Percentiles rank a stretch among this genome's conserved stretches.
Evolutionary conservation across 2,113 vertebrate species (phyloP).

Genomic region (Thunnus maccoyii): DNA sequence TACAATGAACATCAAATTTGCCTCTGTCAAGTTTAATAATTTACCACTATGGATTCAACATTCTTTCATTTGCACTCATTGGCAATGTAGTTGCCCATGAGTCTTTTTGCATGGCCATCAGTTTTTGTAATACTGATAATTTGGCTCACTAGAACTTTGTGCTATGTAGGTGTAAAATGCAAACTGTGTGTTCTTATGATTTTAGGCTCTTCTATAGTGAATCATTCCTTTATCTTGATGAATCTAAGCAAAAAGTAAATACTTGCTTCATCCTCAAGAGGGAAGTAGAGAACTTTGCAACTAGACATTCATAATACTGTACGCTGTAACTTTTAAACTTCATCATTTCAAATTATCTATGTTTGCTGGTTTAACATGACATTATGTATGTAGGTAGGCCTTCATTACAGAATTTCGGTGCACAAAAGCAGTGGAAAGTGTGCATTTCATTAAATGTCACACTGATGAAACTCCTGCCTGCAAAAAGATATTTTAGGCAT

Average conservation of each 20-base stretch:
- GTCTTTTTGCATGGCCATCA: too few relatives aligned
- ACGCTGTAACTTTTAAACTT: neutral
- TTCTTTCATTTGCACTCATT: too few relatives aligned
- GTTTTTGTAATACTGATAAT: too few relatives aligned
- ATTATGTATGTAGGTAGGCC: neutral
- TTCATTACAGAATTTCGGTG: neutral
- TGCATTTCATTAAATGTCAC: neutral
- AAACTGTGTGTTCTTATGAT: neutral
- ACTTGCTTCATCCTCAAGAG: slow-evolving; percentile 43
- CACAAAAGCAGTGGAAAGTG: neutral
- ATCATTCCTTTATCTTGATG: neutral
- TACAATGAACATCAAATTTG: too few relatives aligned
- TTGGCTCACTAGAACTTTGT: too few relatives aligned
- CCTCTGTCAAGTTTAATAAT: too few relatives aligned
- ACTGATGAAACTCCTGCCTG: neutral
- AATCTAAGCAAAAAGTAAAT: neutral
- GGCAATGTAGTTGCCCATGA: too few relatives aligned
- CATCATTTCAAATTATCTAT: neutral
- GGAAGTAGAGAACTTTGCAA: slow-evolving; percentile 57
- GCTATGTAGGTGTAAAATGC: too few relatives aligned
- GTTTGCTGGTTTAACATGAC: neutral
- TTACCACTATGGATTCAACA: too few relatives aligned
- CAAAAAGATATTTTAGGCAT: neutral
- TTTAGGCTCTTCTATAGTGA: neutral
- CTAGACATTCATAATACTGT: neutral